Evolutionary conservation across 2,888 invertebrate genomes (phyloP).

Genomic region (Hesperia comma): DNA sequence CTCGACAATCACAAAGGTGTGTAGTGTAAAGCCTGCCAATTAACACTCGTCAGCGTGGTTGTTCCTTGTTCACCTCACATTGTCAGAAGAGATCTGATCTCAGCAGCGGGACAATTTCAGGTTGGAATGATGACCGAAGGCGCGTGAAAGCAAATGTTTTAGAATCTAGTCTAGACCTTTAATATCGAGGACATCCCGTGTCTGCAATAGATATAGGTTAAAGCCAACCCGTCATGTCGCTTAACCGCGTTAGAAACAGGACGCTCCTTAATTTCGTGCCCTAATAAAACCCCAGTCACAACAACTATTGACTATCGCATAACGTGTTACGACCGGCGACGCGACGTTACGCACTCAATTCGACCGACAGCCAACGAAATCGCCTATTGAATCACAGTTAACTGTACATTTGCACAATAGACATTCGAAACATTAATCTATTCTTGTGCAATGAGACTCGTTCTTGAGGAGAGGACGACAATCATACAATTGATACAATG

Average conservation of each 20-base stretch:
- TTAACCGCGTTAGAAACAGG: not conserved
- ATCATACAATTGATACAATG: not conserved
- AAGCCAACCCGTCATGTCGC: not conserved
- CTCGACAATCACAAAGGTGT: no score
- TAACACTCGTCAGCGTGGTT: no score
- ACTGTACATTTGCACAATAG: conserved; percentile 34
- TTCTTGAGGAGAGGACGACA: not conserved
- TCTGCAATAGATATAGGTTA: not conserved
- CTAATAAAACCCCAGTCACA: conserved; percentile 20
- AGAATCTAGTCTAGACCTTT: no score
- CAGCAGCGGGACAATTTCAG: no score
- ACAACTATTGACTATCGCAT: conserved; percentile 7
- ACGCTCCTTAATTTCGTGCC: conserved; percentile 1
- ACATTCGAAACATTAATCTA: conserved; percentile 11
- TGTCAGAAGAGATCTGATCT: no score
- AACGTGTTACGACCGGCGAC: conserved; percentile 19
- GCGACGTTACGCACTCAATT: conserved; percentile 32
- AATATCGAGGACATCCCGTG: not conserved
- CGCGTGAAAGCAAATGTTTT: no score
- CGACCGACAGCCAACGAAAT: conserved; percentile 39
- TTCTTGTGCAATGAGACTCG: conserved; percentile 6
- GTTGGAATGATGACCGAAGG: no score
- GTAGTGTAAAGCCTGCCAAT: no score
- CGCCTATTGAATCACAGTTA: conserved; percentile 55
- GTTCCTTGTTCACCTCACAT: no score